Evolutionary conservation across 2,888 invertebrate genomes (phyloP), one percentile per base, ranked within the genome.

Genomic region (Polylopha cassiicola): DNA sequence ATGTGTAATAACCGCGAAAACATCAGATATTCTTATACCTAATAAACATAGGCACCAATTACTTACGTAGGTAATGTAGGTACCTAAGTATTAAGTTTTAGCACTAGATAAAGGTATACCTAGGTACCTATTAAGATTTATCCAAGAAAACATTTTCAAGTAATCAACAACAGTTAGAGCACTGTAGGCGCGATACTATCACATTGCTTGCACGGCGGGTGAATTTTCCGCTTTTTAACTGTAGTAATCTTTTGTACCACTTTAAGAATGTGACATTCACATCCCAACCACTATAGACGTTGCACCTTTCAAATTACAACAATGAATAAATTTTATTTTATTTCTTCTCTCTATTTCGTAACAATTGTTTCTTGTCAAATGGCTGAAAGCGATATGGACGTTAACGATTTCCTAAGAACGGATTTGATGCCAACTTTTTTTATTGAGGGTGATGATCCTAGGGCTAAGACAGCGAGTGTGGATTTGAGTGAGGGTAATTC

Each of bases 401-500:
- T 91, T 3, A 86, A 92, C 46, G 92, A 92, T 68, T 90, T 92
- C 57, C 72, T 92, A 13, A 87, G 90, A 7, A 87, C 86, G n/a
- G 89, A 91, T 70, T 81, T 90, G 28, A 89, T 92, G 87, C 92
- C 92, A 0, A 88, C 89, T 0, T 88, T 87, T 47, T 76, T 92
- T 43, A 81, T 92, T 36, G 68, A 87, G 41, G 71, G 84, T 10
- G 82, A 77, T 38, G 67, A 64, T 16, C 48, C 53, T 14, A 37
- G 53, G n/a, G 55, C 44, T 32, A 36, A 54, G 1, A 67, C 59
- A 31, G 50, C 41, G 6, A 58, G 58, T 14, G 47, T 46, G 2
- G 45, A 41, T 33, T 51, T 46, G 3, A 51, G 46, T 33, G 30
- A 46, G n/a, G 46, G 44, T 43, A 68, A 68, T 43, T 73, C 57